These are phyloP conservation scores for Myzus persicae DNA, from an alignment of 1,140 invertebrate genomes.

Conservation along the genomic window DNA sequence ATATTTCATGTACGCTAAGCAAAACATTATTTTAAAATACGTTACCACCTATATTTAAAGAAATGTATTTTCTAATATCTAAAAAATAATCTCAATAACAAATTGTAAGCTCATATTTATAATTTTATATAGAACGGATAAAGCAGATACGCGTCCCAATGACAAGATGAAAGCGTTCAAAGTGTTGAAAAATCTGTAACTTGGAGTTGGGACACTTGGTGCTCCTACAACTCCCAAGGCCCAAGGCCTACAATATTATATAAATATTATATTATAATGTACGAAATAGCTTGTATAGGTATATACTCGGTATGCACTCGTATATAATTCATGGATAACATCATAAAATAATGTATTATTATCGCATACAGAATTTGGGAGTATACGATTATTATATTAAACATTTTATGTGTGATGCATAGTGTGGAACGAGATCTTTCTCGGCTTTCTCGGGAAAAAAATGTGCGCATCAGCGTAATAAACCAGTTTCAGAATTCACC, in stretches of 20 bases:
- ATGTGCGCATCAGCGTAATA: not conserved
- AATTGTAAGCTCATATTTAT: not conserved
- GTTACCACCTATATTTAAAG: not conserved
- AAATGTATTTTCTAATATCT: not conserved
- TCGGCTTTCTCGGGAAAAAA: not conserved
- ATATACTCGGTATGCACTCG: not conserved
- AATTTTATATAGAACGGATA: not conserved
- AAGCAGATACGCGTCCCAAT: not conserved
- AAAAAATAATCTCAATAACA: not conserved
- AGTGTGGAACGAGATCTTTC: not conserved
- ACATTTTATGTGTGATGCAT: not conserved
- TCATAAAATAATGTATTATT: not conserved
- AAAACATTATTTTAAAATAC: not conserved
- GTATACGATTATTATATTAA: not conserved
- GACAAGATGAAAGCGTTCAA: not conserved
- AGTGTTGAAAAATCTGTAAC: not conserved
- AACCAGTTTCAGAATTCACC: not conserved
- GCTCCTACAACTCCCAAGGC: not conserved
- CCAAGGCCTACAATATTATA: not conserved
- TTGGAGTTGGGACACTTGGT: not conserved
- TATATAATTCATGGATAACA: not conserved
- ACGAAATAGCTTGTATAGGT: too few relatives aligned
- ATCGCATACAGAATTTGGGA: not conserved
- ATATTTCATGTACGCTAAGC: not conserved
- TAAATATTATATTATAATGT: too few relatives aligned